phyloP scores from a whole-genome alignment of 2,797 vertebrate species.

The Chiroxiphia lanceolata region DNA sequence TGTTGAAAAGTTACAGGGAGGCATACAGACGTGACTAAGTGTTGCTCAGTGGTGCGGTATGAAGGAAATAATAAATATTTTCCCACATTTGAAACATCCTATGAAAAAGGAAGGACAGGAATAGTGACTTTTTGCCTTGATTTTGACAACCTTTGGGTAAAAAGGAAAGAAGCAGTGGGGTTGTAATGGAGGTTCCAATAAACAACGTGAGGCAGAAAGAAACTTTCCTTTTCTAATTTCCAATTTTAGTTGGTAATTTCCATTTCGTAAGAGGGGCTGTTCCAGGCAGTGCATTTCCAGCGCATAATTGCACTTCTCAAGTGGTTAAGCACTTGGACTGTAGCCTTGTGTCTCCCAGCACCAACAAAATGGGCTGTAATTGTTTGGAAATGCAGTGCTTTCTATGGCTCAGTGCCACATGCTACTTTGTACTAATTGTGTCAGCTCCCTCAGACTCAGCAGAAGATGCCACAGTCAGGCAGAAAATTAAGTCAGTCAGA shows the following conservation, averaged over 20 bases:
- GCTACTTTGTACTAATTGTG: background rate
- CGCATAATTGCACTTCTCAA: background rate
- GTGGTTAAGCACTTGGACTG: conserved; percentile 14
- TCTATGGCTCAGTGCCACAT: conserved; percentile 34
- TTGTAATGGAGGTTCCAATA: background rate
- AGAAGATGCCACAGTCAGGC: background rate
- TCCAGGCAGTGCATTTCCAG: conserved; percentile 33
- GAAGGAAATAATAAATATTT: background rate
- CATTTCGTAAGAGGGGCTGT: background rate
- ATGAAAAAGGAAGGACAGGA: background rate
- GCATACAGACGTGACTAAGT: too few relatives aligned
- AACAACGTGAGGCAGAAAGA: background rate
- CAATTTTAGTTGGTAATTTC: background rate
- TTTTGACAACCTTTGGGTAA: background rate
- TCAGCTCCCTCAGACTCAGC: background rate
- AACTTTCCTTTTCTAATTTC: background rate
- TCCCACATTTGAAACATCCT: background rate
- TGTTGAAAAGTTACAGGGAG: background rate
- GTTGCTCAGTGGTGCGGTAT: background rate
- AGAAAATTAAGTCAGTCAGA: background rate
- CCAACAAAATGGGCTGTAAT: conserved; percentile 4
- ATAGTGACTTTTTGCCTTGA: background rate
- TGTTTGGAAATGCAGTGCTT: background rate
- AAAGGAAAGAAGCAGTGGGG: fast-evolving
- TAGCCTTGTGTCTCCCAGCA: conserved; percentile 11